These are phyloP conservation scores for Drosophila kanekoi DNA, from an alignment of 2,888 invertebrate genomes.

Conservation along the genomic window DNA sequence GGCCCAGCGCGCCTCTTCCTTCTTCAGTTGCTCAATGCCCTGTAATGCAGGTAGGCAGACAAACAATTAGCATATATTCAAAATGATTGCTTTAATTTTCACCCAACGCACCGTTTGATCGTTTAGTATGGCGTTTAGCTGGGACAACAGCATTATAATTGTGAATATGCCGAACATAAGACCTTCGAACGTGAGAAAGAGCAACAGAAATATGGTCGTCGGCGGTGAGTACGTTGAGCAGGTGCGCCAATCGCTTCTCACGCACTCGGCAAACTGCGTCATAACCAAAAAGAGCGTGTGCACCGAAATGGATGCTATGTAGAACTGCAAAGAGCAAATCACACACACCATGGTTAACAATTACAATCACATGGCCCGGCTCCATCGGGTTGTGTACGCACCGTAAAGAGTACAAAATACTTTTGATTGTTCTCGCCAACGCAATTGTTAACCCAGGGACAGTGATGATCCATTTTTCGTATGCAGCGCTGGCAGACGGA, in stretches of 20 bases:
- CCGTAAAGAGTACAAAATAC: conserved; percentile 99
- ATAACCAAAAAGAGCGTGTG: conserved; percentile 96
- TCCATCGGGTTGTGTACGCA: conserved; percentile 86
- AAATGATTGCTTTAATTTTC: background rate
- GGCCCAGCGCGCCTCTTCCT: conserved; percentile 97
- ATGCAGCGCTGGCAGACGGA: conserved; percentile 95
- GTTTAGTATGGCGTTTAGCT: conserved; percentile 98
- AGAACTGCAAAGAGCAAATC: conserved; percentile 89
- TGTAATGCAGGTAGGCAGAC: conserved; percentile 85
- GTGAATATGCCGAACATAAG: conserved; percentile 99
- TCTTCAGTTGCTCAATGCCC: conserved; percentile 99
- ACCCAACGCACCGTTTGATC: conserved; percentile 94
- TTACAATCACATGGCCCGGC: background rate
- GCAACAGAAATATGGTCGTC: conserved; percentile 95
- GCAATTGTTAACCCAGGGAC: conserved; percentile 99
- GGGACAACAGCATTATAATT: conserved; percentile 98
- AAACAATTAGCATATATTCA: conserved; percentile 1
- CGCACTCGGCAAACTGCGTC: conserved; percentile 97
- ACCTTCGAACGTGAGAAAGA: conserved; percentile 97
- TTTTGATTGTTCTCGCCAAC: conserved; percentile 99
- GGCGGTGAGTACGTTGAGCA: conserved; percentile 98
- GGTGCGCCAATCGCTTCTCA: conserved; percentile 97
- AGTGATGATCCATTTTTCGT: conserved; percentile 89
- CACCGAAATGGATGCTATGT: conserved; percentile 98
- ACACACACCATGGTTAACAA: background rate